Evolutionary conservation across 2,797 vertebrate species (phyloP).

Genomic region (Ctenosaura bakeri): DNA sequence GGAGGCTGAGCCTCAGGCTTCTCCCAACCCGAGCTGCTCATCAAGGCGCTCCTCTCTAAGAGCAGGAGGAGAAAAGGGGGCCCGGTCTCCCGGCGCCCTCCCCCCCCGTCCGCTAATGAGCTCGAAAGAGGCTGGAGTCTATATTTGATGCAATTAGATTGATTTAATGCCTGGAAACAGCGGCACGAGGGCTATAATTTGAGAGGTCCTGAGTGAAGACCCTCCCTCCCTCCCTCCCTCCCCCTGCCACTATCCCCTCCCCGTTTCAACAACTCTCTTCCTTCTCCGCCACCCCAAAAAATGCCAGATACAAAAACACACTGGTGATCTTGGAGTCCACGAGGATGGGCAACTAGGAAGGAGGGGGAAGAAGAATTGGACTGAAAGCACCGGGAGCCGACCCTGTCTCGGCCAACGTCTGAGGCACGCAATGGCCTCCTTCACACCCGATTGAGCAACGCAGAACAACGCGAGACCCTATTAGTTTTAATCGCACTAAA

Average conservation of each 20-base stretch:
- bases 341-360: constrained; percentile 70
- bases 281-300: constrained; percentile 65
- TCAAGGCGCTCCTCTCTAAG: too few relatives aligned
- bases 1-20: too few relatives aligned
- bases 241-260: constrained; percentile 55
- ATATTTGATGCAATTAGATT: constrained; percentile 24
- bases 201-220: constrained; percentile 38
- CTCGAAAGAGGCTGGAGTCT: neutral
- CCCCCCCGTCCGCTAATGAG: constrained; percentile 25
- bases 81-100: too few relatives aligned
- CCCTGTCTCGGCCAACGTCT: too few relatives aligned
- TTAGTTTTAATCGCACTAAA: too few relatives aligned
- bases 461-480: too few relatives aligned
- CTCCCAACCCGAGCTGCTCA: too few relatives aligned
- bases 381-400: too few relatives aligned
- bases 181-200: constrained; percentile 8
- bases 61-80: too few relatives aligned
- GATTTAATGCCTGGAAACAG: constrained; percentile 45
- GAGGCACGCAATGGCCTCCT: too few relatives aligned
- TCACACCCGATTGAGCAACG: too few relatives aligned
- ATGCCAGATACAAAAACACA: constrained; percentile 53
- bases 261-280: neutral
- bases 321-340: constrained; percentile 63
- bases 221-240: constrained; percentile 62
- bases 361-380: constrained; percentile 54